phyloP scores from a whole-genome alignment of 2,888 invertebrate species.

The Leucophenga montana region DNA sequence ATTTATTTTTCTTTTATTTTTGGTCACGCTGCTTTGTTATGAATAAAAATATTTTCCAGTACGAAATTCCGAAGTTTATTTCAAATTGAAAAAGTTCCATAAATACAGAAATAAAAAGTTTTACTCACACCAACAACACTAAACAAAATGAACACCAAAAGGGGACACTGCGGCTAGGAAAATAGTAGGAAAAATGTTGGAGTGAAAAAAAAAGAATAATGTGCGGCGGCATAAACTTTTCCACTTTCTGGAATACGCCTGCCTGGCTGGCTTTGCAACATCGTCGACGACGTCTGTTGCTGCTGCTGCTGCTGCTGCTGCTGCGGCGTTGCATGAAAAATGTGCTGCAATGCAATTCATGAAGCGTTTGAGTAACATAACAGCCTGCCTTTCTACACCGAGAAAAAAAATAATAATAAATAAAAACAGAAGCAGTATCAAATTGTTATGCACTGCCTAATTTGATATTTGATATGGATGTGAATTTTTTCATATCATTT shows the following conservation, averaged over 20 bases:
- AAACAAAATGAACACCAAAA: too few species aligned
- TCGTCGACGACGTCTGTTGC: too few species aligned
- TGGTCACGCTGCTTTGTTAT: constrained; percentile 60
- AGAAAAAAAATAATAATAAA: too few species aligned
- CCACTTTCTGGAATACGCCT: constrained; percentile 55
- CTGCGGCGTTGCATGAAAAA: constrained; percentile 17
- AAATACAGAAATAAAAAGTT: constrained; percentile 64
- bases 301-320: constrained; percentile 32
- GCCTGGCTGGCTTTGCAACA: too few species aligned
- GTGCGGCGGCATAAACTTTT: constrained; percentile 57
- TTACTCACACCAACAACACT: constrained; percentile 13
- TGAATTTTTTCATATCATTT: too few species aligned
- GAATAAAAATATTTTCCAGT: constrained; percentile 57
- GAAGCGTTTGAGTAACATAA: not conserved
- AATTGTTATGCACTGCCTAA: too few species aligned
- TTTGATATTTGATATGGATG: too few species aligned
- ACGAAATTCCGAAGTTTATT: constrained; percentile 60
- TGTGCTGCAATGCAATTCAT: not conserved
- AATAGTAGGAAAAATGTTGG: not conserved
- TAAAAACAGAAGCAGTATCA: too few species aligned
- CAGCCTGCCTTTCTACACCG: too few species aligned
- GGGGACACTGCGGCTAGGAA: constrained; percentile 10
- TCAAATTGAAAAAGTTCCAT: constrained; percentile 65
- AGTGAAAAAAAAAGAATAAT: constrained; percentile 33
- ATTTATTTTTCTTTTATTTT: constrained; percentile 43